phyloP scores from a whole-genome alignment of 2,797 vertebrate genomes.

The Arnoldichthys spilopterus region DNA sequence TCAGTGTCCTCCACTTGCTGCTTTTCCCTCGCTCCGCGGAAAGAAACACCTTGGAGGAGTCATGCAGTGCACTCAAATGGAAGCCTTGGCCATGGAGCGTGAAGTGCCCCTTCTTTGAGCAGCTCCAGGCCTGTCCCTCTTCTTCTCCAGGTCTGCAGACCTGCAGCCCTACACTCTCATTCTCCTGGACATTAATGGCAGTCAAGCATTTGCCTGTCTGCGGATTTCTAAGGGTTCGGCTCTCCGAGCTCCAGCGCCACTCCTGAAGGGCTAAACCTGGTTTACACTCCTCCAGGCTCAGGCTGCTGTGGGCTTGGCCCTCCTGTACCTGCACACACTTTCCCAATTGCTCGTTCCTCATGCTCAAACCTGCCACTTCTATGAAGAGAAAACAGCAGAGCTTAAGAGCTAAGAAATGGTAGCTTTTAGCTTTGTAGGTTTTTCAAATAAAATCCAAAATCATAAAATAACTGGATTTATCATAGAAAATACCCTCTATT shows the following conservation, averaged over 20 bases:
- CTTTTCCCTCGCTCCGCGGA: constrained; percentile 81
- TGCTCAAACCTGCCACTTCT: constrained; percentile 74
- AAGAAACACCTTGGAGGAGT: constrained; percentile 79
- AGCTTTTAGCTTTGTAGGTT: background rate
- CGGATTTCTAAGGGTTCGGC: constrained; percentile 70
- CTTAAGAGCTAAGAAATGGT: background rate
- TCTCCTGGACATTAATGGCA: constrained; percentile 59
- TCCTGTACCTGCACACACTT: constrained; percentile 76
- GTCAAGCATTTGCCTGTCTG: constrained; percentile 79
- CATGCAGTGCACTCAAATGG: constrained; percentile 78
- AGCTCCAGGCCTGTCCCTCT: constrained; percentile 80
- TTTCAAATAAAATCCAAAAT: background rate
- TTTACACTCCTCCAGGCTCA: constrained; percentile 75
- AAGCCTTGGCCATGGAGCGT: constrained; percentile 75
- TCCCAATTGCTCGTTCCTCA: constrained; percentile 80
- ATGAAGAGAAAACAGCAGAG: constrained; percentile 41
- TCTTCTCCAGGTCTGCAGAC: constrained; percentile 69
- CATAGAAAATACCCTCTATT: background rate
- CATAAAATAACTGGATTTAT: background rate
- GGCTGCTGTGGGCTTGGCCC: constrained; percentile 45
- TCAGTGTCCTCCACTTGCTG: constrained; percentile 83
- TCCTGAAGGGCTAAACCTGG: constrained; percentile 68
- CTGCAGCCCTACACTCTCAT: constrained; percentile 73
- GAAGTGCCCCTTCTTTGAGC: constrained; percentile 85
- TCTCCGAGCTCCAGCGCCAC: constrained; percentile 77